Evolutionary conservation across 2,113 vertebrate genomes (phyloP).

Genomic region (Elaphurus davidianus): DNA sequence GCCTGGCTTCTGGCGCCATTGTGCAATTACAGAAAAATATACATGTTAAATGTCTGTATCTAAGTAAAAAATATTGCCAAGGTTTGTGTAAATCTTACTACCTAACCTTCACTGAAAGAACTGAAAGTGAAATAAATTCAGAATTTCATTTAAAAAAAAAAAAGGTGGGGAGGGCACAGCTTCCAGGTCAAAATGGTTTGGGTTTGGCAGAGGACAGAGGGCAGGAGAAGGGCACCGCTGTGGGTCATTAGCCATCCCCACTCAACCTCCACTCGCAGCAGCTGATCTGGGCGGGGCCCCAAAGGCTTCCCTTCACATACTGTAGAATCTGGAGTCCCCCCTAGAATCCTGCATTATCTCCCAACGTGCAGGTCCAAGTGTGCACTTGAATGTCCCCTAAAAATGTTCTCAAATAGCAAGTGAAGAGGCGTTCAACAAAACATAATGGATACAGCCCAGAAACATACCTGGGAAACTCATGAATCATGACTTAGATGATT

Average conservation of each 20-base stretch:
- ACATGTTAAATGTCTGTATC: background rate
- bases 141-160: background rate
- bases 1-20: background rate
- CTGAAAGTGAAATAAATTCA: background rate
- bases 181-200: background rate
- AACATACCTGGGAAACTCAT: background rate
- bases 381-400: background rate
- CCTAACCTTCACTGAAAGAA: background rate
- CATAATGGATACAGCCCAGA: background rate
- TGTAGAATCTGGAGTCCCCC: background rate
- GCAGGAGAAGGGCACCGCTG: background rate
- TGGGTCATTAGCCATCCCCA: background rate
- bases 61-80: background rate
- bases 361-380: background rate
- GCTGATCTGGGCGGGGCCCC: background rate
- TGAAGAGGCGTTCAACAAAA: conserved; percentile 10
- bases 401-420: background rate
- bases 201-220: background rate
- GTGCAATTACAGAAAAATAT: background rate
- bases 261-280: background rate
- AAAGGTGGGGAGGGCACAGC: too few relatives aligned
- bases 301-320: background rate
- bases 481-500: background rate
- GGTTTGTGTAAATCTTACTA: background rate
- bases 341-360: background rate